phyloP scores from a whole-genome alignment of 2,797 vertebrate genomes.

The Miichthys miiuy region DNA sequence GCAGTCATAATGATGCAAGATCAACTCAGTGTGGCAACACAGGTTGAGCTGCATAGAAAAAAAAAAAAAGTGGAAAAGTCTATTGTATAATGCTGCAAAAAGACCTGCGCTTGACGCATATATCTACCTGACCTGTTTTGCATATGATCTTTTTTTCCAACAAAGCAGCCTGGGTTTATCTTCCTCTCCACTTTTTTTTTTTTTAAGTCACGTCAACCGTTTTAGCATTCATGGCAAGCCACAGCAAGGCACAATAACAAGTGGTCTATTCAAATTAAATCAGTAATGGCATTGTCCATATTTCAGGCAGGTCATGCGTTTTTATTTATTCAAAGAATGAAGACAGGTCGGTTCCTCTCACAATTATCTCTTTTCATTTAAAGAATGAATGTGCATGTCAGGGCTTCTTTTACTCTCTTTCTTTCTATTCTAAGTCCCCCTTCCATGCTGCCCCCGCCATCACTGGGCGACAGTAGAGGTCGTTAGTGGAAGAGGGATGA shows the following conservation, averaged over 20 bases:
- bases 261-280: constrained; percentile 88
- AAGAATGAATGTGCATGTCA: constrained; percentile 87
- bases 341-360: constrained; percentile 84
- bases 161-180: constrained; percentile 63
- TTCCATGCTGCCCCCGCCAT: constrained; percentile 77
- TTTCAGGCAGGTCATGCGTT: constrained; percentile 86
- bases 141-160: constrained; percentile 56
- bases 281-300: constrained; percentile 88
- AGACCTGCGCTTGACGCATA: constrained; percentile 35
- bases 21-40: constrained; percentile 38
- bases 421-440: constrained; percentile 71
- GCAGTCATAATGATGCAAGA: constrained; percentile 60
- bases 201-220: constrained; percentile 54
- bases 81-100: constrained; percentile 21
- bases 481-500: constrained; percentile 88
- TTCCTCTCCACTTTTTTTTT: constrained; percentile 50
- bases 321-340: constrained; percentile 88
- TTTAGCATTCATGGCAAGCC: constrained; percentile 80
- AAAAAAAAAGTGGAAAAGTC: constrained; percentile 14
- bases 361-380: constrained; percentile 88
- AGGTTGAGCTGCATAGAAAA: constrained; percentile 31
- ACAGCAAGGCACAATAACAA: constrained; percentile 80
- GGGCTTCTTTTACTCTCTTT: constrained; percentile 80
- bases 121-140: constrained; percentile 68
- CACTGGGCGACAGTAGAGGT: constrained; percentile 87